Evolutionary conservation across 2,113 vertebrate genomes (phyloP).

Genomic region (Collichthys lucidus): DNA sequence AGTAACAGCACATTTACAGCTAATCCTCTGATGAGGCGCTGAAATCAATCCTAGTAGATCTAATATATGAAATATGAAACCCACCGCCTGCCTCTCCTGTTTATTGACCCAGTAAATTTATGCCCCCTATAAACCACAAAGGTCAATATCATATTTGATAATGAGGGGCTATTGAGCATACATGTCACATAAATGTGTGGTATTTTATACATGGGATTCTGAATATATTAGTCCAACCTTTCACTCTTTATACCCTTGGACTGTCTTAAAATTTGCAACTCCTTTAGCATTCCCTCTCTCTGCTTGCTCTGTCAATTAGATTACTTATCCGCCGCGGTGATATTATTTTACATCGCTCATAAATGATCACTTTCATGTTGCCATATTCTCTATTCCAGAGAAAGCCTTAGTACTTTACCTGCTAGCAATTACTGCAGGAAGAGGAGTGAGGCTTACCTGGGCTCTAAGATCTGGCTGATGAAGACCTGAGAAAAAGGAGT

Average conservation of each 20-base stretch:
- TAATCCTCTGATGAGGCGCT: constrained; percentile 41
- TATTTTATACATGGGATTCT: constrained; percentile 35
- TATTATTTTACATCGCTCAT: constrained; percentile 31
- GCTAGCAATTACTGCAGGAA: constrained; percentile 13
- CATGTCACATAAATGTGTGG: constrained; percentile 42
- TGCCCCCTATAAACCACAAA: constrained; percentile 25
- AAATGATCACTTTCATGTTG: constrained; percentile 36
- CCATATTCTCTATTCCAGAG: background rate
- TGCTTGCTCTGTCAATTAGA: constrained; percentile 18
- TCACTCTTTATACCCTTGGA: background rate
- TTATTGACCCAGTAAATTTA: constrained; percentile 46
- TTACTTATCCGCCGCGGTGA: constrained; percentile 8
- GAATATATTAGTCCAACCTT: constrained; percentile 12
- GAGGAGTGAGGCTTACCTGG: constrained; percentile 2
- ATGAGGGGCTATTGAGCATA: constrained; percentile 32
- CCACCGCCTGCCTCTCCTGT: background rate
- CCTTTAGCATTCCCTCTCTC: background rate
- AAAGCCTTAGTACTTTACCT: background rate
- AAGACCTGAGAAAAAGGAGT: background rate
- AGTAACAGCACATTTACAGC: constrained; percentile 36
- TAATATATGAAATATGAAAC: constrained; percentile 32
- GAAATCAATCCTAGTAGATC: constrained; percentile 44
- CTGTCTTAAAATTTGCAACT: constrained; percentile 7
- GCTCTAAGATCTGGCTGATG: background rate
- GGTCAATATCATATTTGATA: constrained; percentile 46